Conservation (phyloP, 2,888 invertebrate species). For the Acanthosepion pharaonis region DNA sequence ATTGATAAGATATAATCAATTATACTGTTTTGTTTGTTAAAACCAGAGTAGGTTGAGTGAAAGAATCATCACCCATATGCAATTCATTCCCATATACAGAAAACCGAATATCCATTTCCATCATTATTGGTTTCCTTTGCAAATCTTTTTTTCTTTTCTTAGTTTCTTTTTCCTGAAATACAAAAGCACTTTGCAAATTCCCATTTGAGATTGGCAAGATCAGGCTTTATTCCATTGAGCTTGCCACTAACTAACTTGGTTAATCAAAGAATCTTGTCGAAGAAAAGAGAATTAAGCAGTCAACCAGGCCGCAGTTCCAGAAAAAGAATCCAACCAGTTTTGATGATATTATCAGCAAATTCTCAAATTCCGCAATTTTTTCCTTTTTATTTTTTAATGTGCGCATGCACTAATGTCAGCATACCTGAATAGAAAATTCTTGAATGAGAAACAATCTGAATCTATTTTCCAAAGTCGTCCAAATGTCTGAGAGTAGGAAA, state of each 20-base stretch:
- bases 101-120: background rate
- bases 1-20: background rate
- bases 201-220: background rate
- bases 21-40: background rate
- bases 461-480: background rate
- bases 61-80: background rate
- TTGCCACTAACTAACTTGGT: constrained; percentile 2
- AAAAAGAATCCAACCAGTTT: background rate
- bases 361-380: background rate
- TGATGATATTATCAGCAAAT: constrained; percentile 9
- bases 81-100: background rate
- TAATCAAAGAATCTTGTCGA: background rate
- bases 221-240: constrained; percentile 24
- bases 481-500: background rate
- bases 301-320: background rate
- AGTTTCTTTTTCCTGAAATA: background rate
- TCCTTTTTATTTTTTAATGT: background rate
- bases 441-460: background rate
- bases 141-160: background rate
- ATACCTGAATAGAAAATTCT: background rate
- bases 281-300: background rate
- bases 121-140: background rate
- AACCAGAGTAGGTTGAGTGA: background rate
- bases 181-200: constrained; percentile 8
- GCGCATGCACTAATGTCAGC: background rate